Conservation (phyloP, 2,888 invertebrate genomes). For the Helicoverpa assulta region DNA sequence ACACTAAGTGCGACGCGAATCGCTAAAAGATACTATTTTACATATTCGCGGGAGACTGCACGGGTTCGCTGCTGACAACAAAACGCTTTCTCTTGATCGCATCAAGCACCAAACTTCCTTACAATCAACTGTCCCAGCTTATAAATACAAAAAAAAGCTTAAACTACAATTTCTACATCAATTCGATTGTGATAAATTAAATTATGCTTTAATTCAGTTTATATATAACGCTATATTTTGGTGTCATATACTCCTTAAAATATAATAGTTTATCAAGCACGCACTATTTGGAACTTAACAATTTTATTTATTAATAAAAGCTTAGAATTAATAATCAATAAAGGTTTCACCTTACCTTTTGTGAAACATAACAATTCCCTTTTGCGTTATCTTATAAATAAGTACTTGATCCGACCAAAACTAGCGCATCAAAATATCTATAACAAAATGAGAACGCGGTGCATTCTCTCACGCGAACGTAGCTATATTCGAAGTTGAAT, state of each 20-base stretch:
- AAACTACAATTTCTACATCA: conserved; percentile 43
- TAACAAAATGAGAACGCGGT: conserved; percentile 47
- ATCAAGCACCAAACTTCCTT: conserved; percentile 27
- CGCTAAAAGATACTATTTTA: conserved; percentile 63
- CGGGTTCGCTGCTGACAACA: conserved; percentile 19
- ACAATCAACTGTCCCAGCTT: conserved; percentile 14
- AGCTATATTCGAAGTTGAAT: conserved; percentile 59
- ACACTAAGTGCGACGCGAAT: conserved; percentile 53
- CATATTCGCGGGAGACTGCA: conserved; percentile 54
- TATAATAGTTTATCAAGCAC: background rate
- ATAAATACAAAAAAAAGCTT: conserved; percentile 29
- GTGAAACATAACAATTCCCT: conserved; percentile 24
- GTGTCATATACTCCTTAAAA: conserved; percentile 27
- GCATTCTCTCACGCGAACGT: conserved; percentile 35
- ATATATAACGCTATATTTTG: conserved; percentile 12
- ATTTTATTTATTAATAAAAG: conserved; percentile 10
- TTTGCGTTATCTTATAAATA: conserved; percentile 20
- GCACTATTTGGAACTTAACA: conserved; percentile 1
- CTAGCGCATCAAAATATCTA: conserved; percentile 40
- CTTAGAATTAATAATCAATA: conserved; percentile 42
- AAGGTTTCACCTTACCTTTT: conserved; percentile 8
- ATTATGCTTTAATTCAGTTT: conserved; percentile 38
- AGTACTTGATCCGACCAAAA: conserved; percentile 53
- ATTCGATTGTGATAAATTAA: conserved; percentile 48
- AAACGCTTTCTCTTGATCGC: conserved; percentile 44